Evolutionary conservation across 2,797 vertebrate genomes (phyloP).

Genomic region (Aeoliscus strigatus): DNA sequence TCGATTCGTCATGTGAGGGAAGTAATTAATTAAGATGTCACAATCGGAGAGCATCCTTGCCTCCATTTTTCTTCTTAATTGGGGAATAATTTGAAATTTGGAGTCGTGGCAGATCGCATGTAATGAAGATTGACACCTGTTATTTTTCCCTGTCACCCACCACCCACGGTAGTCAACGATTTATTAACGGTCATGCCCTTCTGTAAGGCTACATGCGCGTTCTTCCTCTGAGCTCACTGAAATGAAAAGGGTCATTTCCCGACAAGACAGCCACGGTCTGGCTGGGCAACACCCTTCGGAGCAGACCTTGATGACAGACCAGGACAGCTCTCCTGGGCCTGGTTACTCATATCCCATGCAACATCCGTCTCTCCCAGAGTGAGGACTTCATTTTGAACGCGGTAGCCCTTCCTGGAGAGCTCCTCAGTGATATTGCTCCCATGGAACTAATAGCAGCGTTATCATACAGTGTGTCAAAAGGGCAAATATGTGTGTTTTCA

Average conservation of each 20-base stretch:
- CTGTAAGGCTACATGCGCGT: conserved; percentile 52
- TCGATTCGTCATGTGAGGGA: conserved; percentile 64
- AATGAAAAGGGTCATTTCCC: conserved; percentile 38
- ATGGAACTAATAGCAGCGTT: conserved; percentile 49
- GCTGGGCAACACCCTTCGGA: conserved; percentile 37
- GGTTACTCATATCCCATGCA: conserved; percentile 45
- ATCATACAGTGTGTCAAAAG: conserved; percentile 56
- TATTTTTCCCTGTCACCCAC: conserved; percentile 56
- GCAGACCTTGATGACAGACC: conserved; percentile 43
- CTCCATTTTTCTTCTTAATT: conserved; percentile 77
- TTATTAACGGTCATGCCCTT: conserved; percentile 61
- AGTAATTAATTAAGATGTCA: conserved; percentile 79
- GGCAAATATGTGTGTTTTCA: conserved; percentile 52
- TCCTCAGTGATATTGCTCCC: conserved; percentile 26
- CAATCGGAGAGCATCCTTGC: conserved; percentile 62
- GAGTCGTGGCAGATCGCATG: conserved; percentile 64
- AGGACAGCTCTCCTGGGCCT: conserved; percentile 32
- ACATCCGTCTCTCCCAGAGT: conserved; percentile 56
- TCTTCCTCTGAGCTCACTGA: conserved; percentile 18
- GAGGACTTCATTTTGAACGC: conserved; percentile 57
- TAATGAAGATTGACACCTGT: conserved; percentile 80
- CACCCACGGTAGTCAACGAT: conserved; percentile 30
- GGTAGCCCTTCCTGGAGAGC: conserved; percentile 24
- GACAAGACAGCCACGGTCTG: conserved; percentile 23
- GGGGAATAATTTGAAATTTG: conserved; percentile 74